Evolutionary conservation across 2,797 vertebrate genomes (phyloP).

Genomic region (Scolopax bukidnonensis): DNA sequence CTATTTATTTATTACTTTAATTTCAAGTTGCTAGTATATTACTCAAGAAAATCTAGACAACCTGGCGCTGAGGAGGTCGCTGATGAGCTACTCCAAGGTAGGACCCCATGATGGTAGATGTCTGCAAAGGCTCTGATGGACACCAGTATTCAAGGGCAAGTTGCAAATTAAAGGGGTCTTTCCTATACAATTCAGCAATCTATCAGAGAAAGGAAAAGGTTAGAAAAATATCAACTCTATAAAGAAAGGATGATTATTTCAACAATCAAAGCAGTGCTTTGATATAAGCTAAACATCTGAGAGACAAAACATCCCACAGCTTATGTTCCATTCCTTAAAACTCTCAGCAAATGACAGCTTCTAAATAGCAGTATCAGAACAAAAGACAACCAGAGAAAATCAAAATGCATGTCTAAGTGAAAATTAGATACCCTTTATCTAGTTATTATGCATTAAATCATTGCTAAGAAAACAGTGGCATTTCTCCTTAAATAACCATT

Average conservation of each 20-base stretch:
- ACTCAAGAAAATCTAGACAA: constrained; percentile 40
- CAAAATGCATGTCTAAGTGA: not conserved
- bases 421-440: not conserved
- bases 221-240: not conserved
- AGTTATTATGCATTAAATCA: not conserved
- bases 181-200: constrained; percentile 94
- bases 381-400: not conserved
- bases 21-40: not conserved
- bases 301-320: not conserved
- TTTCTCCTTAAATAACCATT: not conserved
- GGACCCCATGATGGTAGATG: constrained; percentile 88
- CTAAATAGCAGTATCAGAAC: not conserved
- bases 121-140: constrained; percentile 93
- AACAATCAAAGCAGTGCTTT: not conserved
- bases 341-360: not conserved
- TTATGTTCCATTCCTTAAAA: not conserved
- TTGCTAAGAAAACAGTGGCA: not conserved
- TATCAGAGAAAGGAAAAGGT: constrained; percentile 50
- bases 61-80: constrained; percentile 96
- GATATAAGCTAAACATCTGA: not conserved
- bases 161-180: constrained; percentile 91
- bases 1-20: not conserved
- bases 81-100: constrained; percentile 93
- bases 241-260: not conserved
- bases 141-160: constrained; percentile 97